Evolutionary conservation across 2,797 vertebrate species (phyloP).

Genomic region (Hirundo rustica): DNA sequence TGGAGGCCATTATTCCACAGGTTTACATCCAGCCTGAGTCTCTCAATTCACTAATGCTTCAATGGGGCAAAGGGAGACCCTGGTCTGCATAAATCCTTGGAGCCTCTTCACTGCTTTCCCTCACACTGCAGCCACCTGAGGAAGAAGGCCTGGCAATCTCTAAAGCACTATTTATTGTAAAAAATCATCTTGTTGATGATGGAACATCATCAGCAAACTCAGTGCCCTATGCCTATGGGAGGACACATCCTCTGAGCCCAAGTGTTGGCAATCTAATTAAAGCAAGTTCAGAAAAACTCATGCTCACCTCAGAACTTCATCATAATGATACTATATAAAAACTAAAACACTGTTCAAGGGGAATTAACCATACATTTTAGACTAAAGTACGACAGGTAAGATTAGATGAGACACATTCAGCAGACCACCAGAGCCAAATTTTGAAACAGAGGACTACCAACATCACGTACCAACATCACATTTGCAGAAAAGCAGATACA

Average conservation of each 20-base stretch:
- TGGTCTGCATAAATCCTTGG: neutral
- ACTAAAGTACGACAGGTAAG: neutral
- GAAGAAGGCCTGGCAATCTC: neutral
- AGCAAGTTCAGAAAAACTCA: neutral
- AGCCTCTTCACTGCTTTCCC: neutral
- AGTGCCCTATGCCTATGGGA: neutral
- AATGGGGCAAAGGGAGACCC: neutral
- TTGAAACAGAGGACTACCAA: neutral
- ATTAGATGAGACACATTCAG: neutral
- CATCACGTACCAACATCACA: fast-evolving
- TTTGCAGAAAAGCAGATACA: neutral
- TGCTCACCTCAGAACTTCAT: neutral
- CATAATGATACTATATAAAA: neutral
- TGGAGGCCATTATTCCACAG: neutral
- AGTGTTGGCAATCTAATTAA: neutral
- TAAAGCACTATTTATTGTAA: neutral
- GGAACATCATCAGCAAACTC: neutral
- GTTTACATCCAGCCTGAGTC: neutral
- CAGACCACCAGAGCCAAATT: neutral
- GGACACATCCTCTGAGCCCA: neutral
- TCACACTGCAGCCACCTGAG: neutral
- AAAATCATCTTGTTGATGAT: neutral
- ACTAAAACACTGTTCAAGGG: neutral
- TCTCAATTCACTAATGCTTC: neutral
- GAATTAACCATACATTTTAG: neutral